These are phyloP conservation scores for Aphrophora alni DNA, from an alignment of 2,888 invertebrate genomes.

Conservation along the genomic window DNA sequence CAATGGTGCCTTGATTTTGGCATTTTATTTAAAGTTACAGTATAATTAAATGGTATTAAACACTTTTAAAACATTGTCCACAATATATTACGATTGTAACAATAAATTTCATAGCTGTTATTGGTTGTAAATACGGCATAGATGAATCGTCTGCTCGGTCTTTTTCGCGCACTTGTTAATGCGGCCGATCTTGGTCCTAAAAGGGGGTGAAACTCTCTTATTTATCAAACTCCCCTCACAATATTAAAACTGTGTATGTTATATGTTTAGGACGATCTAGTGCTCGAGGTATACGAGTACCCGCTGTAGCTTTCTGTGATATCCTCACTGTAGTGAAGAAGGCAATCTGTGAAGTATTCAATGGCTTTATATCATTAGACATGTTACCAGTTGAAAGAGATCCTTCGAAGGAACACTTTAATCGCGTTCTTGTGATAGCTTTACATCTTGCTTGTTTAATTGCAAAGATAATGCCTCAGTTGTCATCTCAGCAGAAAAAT, in stretches of 20 bases:
- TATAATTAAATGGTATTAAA: too few relatives aligned
- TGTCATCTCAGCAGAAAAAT: constrained; percentile 52
- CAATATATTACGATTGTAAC: too few relatives aligned
- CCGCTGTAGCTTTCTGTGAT: constrained; percentile 81
- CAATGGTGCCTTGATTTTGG: too few relatives aligned
- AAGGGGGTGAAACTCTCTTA: too few relatives aligned
- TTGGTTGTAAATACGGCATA: too few relatives aligned
- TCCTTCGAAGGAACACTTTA: constrained; percentile 76
- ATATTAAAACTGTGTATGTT: not conserved
- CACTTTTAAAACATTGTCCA: too few relatives aligned
- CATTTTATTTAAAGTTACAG: too few relatives aligned
- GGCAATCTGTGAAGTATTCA: constrained; percentile 66
- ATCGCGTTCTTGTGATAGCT: constrained; percentile 84
- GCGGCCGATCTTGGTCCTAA: too few relatives aligned
- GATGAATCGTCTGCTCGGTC: too few relatives aligned
- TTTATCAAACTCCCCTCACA: too few relatives aligned
- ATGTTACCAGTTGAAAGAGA: constrained; percentile 58
- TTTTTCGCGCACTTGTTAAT: too few relatives aligned
- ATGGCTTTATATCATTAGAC: constrained; percentile 43
- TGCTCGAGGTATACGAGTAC: constrained; percentile 69
- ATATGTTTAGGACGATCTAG: constrained; percentile 56
- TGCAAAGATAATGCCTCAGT: constrained; percentile 61
- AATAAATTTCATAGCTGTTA: too few relatives aligned
- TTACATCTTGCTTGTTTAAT: constrained; percentile 82
- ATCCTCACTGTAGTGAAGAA: constrained; percentile 59